Conservation (phyloP, 2,888 invertebrate species). For the Calameuta filiformis region DNA sequence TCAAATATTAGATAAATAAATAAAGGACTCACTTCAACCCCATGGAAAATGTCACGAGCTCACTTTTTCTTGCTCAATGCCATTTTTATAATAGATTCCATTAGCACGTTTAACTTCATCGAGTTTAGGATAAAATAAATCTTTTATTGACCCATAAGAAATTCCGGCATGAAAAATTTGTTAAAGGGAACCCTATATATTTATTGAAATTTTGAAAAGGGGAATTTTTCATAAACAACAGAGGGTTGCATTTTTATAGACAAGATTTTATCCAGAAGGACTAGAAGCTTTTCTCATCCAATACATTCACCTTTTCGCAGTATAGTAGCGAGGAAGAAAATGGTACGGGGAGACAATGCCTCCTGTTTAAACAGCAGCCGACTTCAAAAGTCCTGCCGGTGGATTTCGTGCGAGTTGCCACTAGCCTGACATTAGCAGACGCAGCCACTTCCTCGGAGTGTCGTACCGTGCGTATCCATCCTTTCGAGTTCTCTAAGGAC, state of each 20-base stretch:
- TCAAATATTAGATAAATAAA: conserved; percentile 62
- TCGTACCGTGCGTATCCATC: conserved; percentile 18
- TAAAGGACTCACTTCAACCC: conserved; percentile 24
- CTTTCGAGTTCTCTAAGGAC: conserved; percentile 31
- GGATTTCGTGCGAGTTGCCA: conserved; percentile 32
- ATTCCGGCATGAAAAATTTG: background rate
- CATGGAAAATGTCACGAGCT: background rate
- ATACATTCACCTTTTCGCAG: background rate
- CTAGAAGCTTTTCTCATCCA: background rate
- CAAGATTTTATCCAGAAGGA: background rate
- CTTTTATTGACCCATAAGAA: background rate
- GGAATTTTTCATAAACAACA: background rate
- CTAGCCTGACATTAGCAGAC: conserved; percentile 25
- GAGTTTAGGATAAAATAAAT: background rate
- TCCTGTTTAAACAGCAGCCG: conserved; percentile 50
- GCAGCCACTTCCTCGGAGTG: conserved; percentile 21
- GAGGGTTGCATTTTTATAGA: background rate
- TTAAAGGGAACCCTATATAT: too few relatives aligned
- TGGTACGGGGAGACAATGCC: conserved; percentile 44
- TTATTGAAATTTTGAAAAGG: background rate
- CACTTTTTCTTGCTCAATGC: background rate
- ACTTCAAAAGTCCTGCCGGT: conserved; percentile 47
- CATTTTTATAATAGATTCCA: background rate
- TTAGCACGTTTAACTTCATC: background rate
- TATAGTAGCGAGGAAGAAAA: conserved; percentile 20